phyloP scores from a whole-genome alignment of 1,140 invertebrate genomes.

The Musca vetustissima region DNA sequence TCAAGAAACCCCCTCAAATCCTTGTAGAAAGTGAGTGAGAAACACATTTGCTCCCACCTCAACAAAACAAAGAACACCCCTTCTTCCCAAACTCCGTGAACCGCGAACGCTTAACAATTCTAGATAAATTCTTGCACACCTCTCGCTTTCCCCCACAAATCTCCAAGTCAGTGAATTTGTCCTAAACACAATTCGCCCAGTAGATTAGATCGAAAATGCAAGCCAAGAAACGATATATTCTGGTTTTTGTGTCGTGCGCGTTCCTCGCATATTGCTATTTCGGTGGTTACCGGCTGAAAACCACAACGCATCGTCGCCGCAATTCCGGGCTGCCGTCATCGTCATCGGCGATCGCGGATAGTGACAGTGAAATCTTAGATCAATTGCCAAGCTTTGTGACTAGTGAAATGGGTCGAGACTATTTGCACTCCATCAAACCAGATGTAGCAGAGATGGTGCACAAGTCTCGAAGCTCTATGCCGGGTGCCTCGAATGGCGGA shows the following conservation, averaged over 20 bases:
- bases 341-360: constrained; percentile 7
- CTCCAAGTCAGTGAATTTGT: too few relatives aligned
- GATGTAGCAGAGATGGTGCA: not conserved
- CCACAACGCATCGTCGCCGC: constrained; percentile 20
- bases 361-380: constrained; percentile 11
- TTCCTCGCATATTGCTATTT: constrained; percentile 85
- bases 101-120: too few relatives aligned
- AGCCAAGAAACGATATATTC: constrained; percentile 88
- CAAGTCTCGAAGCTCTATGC: not conserved
- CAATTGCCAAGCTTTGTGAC: constrained; percentile 25
- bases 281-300: constrained; percentile 62
- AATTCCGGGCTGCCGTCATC: constrained; percentile 11
- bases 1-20: too few relatives aligned
- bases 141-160: too few relatives aligned
- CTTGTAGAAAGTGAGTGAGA: too few relatives aligned
- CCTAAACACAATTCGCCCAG: too few relatives aligned
- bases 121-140: too few relatives aligned
- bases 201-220: constrained; percentile 65
- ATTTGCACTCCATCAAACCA: not conserved
- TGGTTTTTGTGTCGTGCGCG: constrained; percentile 77
- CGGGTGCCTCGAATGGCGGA: not conserved
- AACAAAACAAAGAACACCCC: too few relatives aligned
- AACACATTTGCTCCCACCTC: too few relatives aligned
- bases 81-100: too few relatives aligned
- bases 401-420: not conserved